Evolutionary conservation across 2,797 vertebrate genomes (phyloP), one percentile per base, ranked within the genome.

Genomic region (Hafferia zeledoni): DNA sequence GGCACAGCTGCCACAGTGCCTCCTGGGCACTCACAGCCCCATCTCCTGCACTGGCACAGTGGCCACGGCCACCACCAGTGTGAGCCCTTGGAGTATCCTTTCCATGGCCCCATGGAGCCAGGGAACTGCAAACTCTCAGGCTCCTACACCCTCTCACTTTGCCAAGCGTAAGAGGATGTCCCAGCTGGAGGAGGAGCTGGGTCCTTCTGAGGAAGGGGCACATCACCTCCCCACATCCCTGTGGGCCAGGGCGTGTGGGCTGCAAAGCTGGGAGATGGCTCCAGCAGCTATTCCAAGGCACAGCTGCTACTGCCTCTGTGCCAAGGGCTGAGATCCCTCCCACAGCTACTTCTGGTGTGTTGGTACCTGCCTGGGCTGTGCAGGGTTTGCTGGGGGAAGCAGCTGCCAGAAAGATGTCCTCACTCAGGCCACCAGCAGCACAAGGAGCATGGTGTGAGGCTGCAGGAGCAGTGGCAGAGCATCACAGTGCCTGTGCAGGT

Each of bases 11-110:
- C 52, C 4, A 2, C 3, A 28, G 59, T 9, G 15, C 55, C 39
- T 35, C 22, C 43, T 14, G n/a, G 46, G 57, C 25, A 68, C 35
- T 13, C 74, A 46, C 9, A 61, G 50, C 55, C 23, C 41, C 4
- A 2, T 25, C 33, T 67, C 17, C 43, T 25, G 33, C 60, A 25
- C 1, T 3, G 2, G 35, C 1, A 1, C 1, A 0, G 33, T 24
- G 33, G 47, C 35, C 3, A 2, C 1, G 0, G 19, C 20, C 27
- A 27, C 19, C 41, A n/a, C 8, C 0, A 0, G 44, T 8, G 50
- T 35, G 30, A 92, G 33, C 19, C 15, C 44, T 35, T 46, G 37
- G 41, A 28, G 15, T 19, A 17, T 13, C 7, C 39, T 60, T 75
- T n/a, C 37, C 28, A 9, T 2, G 9, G 20, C 13, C 17, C 24